phyloP scores from a whole-genome alignment of 2,888 invertebrate species.

The Electrophaes corylata region DNA sequence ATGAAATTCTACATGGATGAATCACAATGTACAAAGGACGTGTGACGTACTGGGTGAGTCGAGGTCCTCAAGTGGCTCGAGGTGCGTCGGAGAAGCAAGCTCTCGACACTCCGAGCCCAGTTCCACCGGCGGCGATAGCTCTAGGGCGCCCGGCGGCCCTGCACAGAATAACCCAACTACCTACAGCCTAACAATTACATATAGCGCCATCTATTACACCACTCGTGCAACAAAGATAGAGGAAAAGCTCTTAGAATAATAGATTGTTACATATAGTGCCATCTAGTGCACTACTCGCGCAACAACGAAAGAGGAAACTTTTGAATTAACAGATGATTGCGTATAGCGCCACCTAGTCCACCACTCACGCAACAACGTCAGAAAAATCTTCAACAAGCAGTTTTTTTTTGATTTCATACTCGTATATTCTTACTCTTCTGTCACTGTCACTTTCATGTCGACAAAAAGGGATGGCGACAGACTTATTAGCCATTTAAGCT shows the following conservation, averaged over 20 bases:
- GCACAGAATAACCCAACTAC: constrained; percentile 6
- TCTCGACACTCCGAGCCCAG: constrained; percentile 75
- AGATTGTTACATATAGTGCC: neutral
- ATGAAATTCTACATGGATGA: neutral
- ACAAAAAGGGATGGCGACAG: too few relatives aligned
- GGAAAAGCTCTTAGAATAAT: too few relatives aligned
- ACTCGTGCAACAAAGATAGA: too few relatives aligned
- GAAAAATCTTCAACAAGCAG: too few relatives aligned
- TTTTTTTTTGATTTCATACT: too few relatives aligned
- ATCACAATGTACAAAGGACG: neutral
- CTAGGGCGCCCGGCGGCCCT: constrained; percentile 36
- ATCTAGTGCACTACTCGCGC: neutral
- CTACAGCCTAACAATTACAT: too few relatives aligned
- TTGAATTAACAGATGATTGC: neutral
- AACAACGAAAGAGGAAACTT: too few relatives aligned
- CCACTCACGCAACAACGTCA: too few relatives aligned
- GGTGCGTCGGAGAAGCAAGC: constrained; percentile 57
- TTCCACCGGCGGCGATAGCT: constrained; percentile 66
- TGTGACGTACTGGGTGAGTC: constrained; percentile 64
- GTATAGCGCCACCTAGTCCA: neutral
- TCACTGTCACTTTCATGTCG: too few relatives aligned
- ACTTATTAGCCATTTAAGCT: too few relatives aligned
- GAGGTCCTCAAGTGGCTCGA: constrained; percentile 60
- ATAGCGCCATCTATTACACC: neutral
- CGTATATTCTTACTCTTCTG: too few relatives aligned